These are phyloP conservation scores for Prietella phreatophila DNA, from an alignment of 2,113 vertebrate species.

Conservation along the genomic window DNA sequence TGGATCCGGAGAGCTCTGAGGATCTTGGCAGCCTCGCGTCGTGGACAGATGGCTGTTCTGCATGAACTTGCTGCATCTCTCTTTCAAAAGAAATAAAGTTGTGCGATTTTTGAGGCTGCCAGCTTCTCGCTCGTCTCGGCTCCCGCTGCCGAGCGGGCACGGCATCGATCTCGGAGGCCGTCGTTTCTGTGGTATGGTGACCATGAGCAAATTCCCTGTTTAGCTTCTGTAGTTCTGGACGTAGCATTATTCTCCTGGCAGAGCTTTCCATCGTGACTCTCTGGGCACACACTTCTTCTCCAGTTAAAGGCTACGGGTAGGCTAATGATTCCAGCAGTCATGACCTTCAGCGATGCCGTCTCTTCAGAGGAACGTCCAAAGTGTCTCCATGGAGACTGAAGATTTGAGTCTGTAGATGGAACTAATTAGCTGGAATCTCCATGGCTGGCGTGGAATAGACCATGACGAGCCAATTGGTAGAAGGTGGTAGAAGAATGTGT, in stretches of 20 bases:
- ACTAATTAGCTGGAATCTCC: background rate
- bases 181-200: background rate
- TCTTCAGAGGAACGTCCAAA: background rate
- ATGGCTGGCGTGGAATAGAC: background rate
- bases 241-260: background rate
- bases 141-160: conserved; percentile 20
- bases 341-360: background rate
- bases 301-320: background rate
- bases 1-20: conserved; percentile 34
- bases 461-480: background rate
- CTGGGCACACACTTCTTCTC: background rate
- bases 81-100: conserved; percentile 52
- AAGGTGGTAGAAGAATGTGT: background rate
- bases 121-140: conserved; percentile 41
- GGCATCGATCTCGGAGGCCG: conserved; percentile 8
- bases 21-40: conserved; percentile 31
- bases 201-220: background rate
- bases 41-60: conserved; percentile 53
- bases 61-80: conserved; percentile 41
- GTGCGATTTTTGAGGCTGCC: conserved; percentile 40
- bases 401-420: background rate
- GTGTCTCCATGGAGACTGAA: background rate
- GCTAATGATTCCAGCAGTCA: background rate
- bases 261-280: background rate
- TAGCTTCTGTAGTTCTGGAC: background rate